Evolutionary conservation across 92 coral and sea anemone genomes (phyloP), one percentile per base, ranked within the genome.

Genomic region (Epizoanthus ramosus): DNA sequence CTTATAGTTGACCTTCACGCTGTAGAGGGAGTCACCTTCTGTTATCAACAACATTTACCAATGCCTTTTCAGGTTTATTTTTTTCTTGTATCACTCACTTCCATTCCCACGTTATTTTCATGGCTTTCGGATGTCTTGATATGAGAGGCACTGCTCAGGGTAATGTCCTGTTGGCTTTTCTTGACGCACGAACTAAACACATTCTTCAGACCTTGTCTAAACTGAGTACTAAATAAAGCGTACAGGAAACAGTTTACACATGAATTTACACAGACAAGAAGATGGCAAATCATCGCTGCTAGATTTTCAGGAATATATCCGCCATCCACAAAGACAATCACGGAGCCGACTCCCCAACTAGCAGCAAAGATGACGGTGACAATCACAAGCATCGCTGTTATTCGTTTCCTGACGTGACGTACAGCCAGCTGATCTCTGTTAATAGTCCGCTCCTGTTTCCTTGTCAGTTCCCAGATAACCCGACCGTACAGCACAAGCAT

Each of bases 191-290:
- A 3, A 37, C 43, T 37, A 37, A 37, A 37, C 6, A 37, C 43
- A 37, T 37, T 37, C 5, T 37, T 37, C 1, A 75, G 19, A 35
- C 81, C 81, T 75, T 39, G 59, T 13, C 81, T 37, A n/a, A 75
- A 75, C 57, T 75, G 81, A 39, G 6, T 4, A 28, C 81, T 75
- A 75, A 75, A 75, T 19, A 75, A 19, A 12, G 4, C 43, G 68
- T 75, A 75, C 15, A 75, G 23, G 21, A 75, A 75, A 19, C 81
- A 75, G 21, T 75, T 75, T 3, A 58, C 56, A 35, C 81, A 59
- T 10, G 81, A 75, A 31, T 75, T 75, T 8, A n/a, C n/a, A 37
- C 68, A 19, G 4, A 75, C 21, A 8, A 75, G 81, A 59, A 75
- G 16, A 0, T 50, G 19, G 56, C 52, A 59, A 24, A 53, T 33